Percentiles rank a stretch among this genome's conserved stretches.
These are phyloP conservation scores for Pocillopora verrucosa DNA, from an alignment of 64 coral and sea anemone species.

Conservation along the genomic window DNA sequence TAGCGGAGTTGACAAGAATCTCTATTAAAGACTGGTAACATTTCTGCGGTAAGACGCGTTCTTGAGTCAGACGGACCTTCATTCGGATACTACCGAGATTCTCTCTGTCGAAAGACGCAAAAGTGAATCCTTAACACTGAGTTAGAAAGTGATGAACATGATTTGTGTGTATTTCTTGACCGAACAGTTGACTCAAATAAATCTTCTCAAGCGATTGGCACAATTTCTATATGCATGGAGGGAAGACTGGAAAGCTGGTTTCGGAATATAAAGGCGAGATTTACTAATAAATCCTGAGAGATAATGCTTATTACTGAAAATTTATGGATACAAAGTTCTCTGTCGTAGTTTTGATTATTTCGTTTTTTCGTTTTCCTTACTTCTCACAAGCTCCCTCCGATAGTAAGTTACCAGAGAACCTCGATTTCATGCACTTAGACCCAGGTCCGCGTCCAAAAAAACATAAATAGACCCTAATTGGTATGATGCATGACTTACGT, in stretches of 20 bases:
- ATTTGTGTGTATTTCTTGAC: neutral
- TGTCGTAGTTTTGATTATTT: no score
- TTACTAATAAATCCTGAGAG: no score
- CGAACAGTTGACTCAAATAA: neutral
- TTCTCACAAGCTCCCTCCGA: no score
- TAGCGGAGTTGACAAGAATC: slow-evolving; percentile 64
- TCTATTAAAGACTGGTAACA: slow-evolving; percentile 74
- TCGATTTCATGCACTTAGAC: neutral
- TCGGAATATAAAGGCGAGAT: no score
- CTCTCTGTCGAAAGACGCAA: slow-evolving; percentile 44
- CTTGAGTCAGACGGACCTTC: slow-evolving; percentile 80
- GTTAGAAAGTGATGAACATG: neutral
- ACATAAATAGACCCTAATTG: no score
- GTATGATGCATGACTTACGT: slow-evolving; percentile 32
- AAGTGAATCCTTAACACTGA: neutral
- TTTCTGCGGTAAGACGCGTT: slow-evolving; percentile 72
- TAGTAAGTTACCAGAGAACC: neutral
- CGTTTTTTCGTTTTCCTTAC: no score
- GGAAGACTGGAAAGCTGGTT: no score
- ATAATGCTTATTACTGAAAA: no score
- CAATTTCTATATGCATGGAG: no score
- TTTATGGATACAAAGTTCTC: no score
- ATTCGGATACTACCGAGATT: slow-evolving; percentile 92
- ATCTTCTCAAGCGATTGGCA: neutral
- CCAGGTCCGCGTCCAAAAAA: neutral